phyloP scores from a whole-genome alignment of 2,797 vertebrate species.

The Kryptolebias ocellatus region DNA sequence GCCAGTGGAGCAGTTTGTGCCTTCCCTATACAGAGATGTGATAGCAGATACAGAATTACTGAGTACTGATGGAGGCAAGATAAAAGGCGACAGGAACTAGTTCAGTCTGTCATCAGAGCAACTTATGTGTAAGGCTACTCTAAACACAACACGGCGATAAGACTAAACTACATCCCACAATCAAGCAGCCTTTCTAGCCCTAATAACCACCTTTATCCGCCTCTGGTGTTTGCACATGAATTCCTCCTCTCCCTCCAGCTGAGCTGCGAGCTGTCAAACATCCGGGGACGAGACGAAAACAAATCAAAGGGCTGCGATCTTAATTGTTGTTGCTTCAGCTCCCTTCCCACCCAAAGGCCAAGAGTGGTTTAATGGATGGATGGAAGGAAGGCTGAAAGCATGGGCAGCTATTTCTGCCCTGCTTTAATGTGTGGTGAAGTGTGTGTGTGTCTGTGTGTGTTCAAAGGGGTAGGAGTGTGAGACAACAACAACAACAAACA shows the following conservation, averaged over 20 bases:
- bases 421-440: conserved; percentile 37
- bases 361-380: conserved; percentile 54
- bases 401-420: conserved; percentile 47
- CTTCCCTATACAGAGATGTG: conserved; percentile 2
- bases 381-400: conserved; percentile 42
- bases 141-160: conserved; percentile 52
- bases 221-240: conserved; percentile 32
- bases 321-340: conserved; percentile 52
- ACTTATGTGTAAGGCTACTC: conserved; percentile 28
- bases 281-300: conserved; percentile 58
- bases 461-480: not conserved
- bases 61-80: conserved; percentile 14
- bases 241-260: conserved; percentile 43
- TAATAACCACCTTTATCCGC: conserved; percentile 57
- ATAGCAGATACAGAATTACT: conserved; percentile 18
- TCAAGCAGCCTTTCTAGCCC: conserved; percentile 30
- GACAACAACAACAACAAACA: not conserved
- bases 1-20: conserved; percentile 13
- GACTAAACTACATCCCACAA: conserved; percentile 62
- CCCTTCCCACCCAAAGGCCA: conserved; percentile 28
- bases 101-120: conserved; percentile 44
- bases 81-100: conserved; percentile 30
- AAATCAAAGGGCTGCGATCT: conserved; percentile 45
- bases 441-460: conserved; percentile 8
- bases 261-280: conserved; percentile 52